A percentile compares a stretch with the other conserved stretches of the same genome.
phyloP scores from a whole-genome alignment of 2,113 vertebrate species.

The Takifugu flavidus region DNA sequence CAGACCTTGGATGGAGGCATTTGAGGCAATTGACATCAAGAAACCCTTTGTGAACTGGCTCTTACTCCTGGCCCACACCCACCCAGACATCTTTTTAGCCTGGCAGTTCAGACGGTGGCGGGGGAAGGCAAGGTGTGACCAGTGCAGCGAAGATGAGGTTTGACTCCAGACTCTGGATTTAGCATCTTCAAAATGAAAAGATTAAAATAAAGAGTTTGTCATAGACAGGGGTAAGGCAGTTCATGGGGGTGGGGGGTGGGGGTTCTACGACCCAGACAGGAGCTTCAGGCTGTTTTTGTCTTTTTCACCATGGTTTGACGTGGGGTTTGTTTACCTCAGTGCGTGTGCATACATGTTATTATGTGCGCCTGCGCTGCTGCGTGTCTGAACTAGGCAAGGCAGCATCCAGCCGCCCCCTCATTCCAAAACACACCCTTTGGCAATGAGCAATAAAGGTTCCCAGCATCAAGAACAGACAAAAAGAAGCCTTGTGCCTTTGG shows the following conservation, averaged over 20 bases:
- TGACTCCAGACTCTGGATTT: slow-evolving; percentile 56
- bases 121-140: slow-evolving; percentile 3
- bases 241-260: slow-evolving; percentile 45
- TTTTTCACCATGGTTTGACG: slow-evolving; percentile 47
- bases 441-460: slow-evolving; percentile 64
- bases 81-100: slow-evolving; percentile 36
- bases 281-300: slow-evolving; percentile 67
- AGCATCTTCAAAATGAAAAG: slow-evolving; percentile 53
- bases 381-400: slow-evolving; percentile 47
- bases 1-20: slow-evolving; percentile 34
- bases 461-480: slow-evolving; percentile 55
- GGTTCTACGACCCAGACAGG: slow-evolving; percentile 52
- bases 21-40: slow-evolving; percentile 34
- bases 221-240: slow-evolving; percentile 26
- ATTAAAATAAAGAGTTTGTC: slow-evolving; percentile 37
- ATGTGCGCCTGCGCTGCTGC: slow-evolving; percentile 22
- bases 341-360: slow-evolving; percentile 11
- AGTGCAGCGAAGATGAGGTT: slow-evolving; percentile 25
- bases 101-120: slow-evolving; percentile 23
- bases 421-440: slow-evolving; percentile 61
- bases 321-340: slow-evolving; percentile 52
- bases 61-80: slow-evolving; percentile 33
- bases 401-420: slow-evolving; percentile 57
- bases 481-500: slow-evolving; percentile 68
- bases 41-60: slow-evolving; percentile 29